Evolutionary conservation across 37 sponge, comb jelly and placozoan genomes (phyloP), one percentile per base, ranked within the genome.

Genomic region (Ephydatia muelleri): DNA sequence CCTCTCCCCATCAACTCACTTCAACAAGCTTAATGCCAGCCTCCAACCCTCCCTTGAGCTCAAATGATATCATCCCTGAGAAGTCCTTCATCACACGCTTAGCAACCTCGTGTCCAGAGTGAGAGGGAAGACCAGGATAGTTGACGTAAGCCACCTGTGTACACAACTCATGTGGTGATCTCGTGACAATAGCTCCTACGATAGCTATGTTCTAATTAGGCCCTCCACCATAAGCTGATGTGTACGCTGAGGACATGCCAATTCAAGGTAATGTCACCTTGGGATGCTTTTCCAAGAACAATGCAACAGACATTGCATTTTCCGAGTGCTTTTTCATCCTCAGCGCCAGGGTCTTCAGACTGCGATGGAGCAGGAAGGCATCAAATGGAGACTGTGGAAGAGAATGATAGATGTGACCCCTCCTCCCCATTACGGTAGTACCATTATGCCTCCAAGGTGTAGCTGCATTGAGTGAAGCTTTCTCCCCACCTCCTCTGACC

Each of bases 91-190:
- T 77, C 70, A 84, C 88, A 38, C 80, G 84, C 81, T 91, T 91
- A 49, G 91, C 91, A 22, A 90, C 25, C 31, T 83, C 82, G 86
- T 94, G 91, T 22, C 84, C 88, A 9, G 91, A 91, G 38, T 94
- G 94, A 21, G 94, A 91, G 0, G 68, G 82, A 2, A 94, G 78
- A 3, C 95, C 95, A 12, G 95, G 89, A 73, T 93, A 93, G 78
- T 65, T 70, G 65, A 93, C 94, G 4, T 57, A 14, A 28, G 65
- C 71, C 8, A 93, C 85, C 88, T 90, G 66, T 8, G 43, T 8
- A 67, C 3, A 21, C 38, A 67, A 65, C n/a, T 30, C 22, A 28
- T 11, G 13, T 16, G 14, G 11, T 38, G 43, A 76, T 38, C 39
- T 34, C 36, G 13, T n/a, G 12, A 76, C 37, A 36, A n/a, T 76